These are phyloP conservation scores for Melanogrammus aeglefinus DNA, from an alignment of 2,797 vertebrate species.

Conservation along the genomic window DNA sequence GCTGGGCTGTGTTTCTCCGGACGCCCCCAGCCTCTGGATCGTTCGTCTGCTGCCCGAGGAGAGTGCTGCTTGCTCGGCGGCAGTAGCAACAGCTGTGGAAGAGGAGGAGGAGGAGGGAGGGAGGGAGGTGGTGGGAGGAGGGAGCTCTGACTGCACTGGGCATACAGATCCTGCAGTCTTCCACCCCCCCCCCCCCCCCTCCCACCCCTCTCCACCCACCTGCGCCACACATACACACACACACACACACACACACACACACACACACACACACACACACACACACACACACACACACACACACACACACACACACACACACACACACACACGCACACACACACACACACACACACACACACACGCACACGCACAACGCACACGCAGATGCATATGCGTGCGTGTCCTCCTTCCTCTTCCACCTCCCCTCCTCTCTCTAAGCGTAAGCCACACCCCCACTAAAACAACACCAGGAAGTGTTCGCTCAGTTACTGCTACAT, in stretches of 20 bases:
- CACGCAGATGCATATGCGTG: not conserved
- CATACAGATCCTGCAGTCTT: constrained; percentile 67
- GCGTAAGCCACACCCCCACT: constrained; percentile 56
- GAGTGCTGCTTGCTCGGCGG: constrained; percentile 61
- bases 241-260: no score
- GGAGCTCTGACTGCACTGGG: constrained; percentile 54
- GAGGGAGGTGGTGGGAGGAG: constrained; percentile 47
- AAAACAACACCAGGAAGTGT: constrained; percentile 75
- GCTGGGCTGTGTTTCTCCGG: constrained; percentile 57
- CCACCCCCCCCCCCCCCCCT: constrained; percentile 51
- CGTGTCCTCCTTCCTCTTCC: constrained; percentile 4
- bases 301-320: not conserved
- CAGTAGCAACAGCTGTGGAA: constrained; percentile 72
- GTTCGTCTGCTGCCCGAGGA: constrained; percentile 64
- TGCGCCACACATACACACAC: constrained; percentile 2
- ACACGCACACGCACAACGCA: no score
- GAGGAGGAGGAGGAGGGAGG: constrained; percentile 29
- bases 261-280: no score
- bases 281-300: no score
- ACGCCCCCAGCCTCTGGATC: constrained; percentile 60
- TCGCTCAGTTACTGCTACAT: constrained; percentile 61
- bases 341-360: no score
- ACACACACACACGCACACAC: no score
- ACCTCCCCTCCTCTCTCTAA: constrained; percentile 42
- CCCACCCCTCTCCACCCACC: not conserved